Conservation (phyloP, 2,797 vertebrate genomes). For the Pangasius mekongensis region DNA sequence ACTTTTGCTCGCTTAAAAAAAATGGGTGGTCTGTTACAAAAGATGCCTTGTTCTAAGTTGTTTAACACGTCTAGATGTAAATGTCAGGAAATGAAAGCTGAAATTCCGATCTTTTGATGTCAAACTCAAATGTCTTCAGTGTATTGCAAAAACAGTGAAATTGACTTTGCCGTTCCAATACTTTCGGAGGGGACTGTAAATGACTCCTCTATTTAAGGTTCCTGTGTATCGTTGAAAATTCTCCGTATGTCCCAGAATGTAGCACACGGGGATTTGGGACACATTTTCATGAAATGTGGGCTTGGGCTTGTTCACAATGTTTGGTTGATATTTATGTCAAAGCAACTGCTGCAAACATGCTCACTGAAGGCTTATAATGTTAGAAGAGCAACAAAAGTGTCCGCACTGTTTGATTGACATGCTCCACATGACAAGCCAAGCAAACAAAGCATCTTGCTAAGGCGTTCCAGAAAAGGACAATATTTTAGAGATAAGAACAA, state of each 20-base stretch:
- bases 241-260: background rate
- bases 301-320: background rate
- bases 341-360: background rate
- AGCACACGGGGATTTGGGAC: background rate
- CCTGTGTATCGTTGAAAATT: background rate
- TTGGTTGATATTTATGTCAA: background rate
- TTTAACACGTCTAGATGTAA: background rate
- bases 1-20: background rate
- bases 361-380: background rate
- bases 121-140: background rate
- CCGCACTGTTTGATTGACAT: background rate
- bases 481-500: constrained; percentile 15
- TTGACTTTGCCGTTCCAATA: background rate
- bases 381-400: background rate
- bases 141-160: background rate
- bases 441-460: background rate
- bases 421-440: background rate
- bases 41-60: background rate
- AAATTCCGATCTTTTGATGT: background rate
- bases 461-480: background rate
- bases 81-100: background rate
- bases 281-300: no score
- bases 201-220: background rate
- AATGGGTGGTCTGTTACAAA: background rate
- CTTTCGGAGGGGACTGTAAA: background rate